Conservation (phyloP, 2,888 invertebrate genomes). For the Hypomecis punctinalis region DNA sequence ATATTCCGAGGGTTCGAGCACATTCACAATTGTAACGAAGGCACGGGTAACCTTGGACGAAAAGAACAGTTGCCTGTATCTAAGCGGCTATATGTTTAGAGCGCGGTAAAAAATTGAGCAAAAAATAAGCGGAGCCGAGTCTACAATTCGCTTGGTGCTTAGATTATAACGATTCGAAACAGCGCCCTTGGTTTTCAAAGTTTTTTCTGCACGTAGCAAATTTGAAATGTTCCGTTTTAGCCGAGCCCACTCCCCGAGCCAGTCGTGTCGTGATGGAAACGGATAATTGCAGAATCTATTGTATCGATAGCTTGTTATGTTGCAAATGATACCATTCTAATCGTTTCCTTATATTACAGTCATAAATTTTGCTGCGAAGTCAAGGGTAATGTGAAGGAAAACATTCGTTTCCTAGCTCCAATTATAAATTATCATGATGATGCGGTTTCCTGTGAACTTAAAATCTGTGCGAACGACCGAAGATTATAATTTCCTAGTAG, state of each 20-base stretch:
- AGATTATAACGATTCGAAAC: slow-evolving; percentile 76
- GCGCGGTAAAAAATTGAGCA: slow-evolving; percentile 70
- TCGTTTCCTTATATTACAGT: slow-evolving; percentile 64
- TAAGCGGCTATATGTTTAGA: slow-evolving; percentile 60
- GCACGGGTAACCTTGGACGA: slow-evolving; percentile 72
- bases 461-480: slow-evolving; percentile 67
- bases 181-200: slow-evolving; percentile 71
- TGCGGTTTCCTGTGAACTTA: slow-evolving; percentile 48
- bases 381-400: slow-evolving; percentile 45
- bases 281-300: slow-evolving; percentile 61
- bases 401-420: slow-evolving; percentile 45
- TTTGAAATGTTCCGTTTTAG: slow-evolving; percentile 54
- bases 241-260: slow-evolving; percentile 42
- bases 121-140: slow-evolving; percentile 69
- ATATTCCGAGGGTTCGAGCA: slow-evolving; percentile 45
- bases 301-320: slow-evolving; percentile 67
- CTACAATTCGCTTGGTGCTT: slow-evolving; percentile 66
- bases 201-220: slow-evolving; percentile 57
- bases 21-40: slow-evolving; percentile 43
- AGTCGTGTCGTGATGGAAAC: slow-evolving; percentile 61
- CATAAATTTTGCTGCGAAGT: slow-evolving; percentile 37
- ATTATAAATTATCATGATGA: slow-evolving; percentile 47
- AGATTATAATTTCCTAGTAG: slow-evolving; percentile 72
- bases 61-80: slow-evolving; percentile 70
- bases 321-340: slow-evolving; percentile 68